phyloP scores from a whole-genome alignment of 2,888 invertebrate genomes.

The Cantharis rufa region DNA sequence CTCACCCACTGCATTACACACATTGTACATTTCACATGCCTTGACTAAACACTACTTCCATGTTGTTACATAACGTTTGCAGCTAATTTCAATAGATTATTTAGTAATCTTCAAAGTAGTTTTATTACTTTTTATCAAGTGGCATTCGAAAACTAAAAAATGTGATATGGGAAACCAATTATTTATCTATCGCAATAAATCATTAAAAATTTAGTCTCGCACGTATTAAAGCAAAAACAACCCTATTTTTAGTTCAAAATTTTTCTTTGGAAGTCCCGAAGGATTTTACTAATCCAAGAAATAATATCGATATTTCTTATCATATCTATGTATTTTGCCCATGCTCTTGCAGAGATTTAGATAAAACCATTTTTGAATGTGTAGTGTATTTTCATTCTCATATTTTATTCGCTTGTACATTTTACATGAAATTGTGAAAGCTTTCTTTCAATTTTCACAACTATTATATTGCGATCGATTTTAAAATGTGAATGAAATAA shows the following conservation, averaged over 20 bases:
- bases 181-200: background rate
- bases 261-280: background rate
- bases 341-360: background rate
- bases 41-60: slow-evolving; percentile 33
- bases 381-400: background rate
- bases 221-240: background rate
- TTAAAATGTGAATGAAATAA: background rate
- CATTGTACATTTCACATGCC: slow-evolving; percentile 35
- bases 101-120: background rate
- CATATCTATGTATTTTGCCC: background rate
- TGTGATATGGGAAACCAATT: background rate
- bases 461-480: background rate
- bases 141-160: background rate
- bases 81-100: background rate
- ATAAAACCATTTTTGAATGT: background rate
- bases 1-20: slow-evolving; percentile 37
- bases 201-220: background rate
- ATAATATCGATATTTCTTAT: background rate
- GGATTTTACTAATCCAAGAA: background rate
- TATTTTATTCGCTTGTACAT: background rate
- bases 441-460: background rate
- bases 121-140: background rate
- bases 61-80: background rate
- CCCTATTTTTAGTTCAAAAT: background rate
- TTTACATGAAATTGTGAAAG: background rate